Conservation (phyloP, 2,113 vertebrate genomes). For the Turnix velox region DNA sequence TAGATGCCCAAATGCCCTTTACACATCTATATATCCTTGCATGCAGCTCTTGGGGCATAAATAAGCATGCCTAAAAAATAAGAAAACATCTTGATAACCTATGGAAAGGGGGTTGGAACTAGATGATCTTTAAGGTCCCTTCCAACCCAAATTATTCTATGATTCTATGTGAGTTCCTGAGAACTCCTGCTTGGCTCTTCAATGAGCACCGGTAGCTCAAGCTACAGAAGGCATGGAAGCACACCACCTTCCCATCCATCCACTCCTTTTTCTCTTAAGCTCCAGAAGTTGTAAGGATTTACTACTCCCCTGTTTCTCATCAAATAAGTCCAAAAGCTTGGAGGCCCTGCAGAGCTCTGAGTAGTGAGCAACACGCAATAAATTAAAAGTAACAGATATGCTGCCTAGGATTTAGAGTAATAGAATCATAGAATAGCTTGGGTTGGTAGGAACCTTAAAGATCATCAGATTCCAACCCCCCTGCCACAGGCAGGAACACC, state of each 20-base stretch:
- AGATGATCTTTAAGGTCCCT: too few relatives aligned
- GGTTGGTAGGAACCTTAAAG: too few relatives aligned
- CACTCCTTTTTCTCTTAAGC: neutral
- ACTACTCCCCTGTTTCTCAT: neutral
- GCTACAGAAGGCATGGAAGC: neutral
- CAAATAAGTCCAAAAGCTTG: neutral
- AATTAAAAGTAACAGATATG: neutral
- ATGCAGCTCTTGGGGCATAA: neutral
- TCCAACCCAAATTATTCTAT: too few relatives aligned
- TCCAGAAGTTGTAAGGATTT: neutral
- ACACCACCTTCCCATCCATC: fast-evolving
- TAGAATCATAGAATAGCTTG: too few relatives aligned
- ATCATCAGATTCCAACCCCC: too few relatives aligned
- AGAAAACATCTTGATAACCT: neutral
- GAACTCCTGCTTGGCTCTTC: fast-evolving
- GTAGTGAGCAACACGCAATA: neutral
- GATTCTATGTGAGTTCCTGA: too few relatives aligned
- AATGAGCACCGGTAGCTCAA: neutral
- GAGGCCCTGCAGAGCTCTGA: neutral
- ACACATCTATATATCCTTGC: neutral
- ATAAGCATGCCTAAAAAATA: neutral
- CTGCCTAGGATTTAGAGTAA: too few relatives aligned
- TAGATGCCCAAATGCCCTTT: neutral
- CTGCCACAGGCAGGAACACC: too few relatives aligned
- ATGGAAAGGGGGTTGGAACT: too few relatives aligned